A percentile compares a stretch with the other conserved stretches of the same genome.
These are phyloP conservation scores for Calyptommatus sinebrachiatus DNA, from an alignment of 2,113 vertebrate genomes.

Conservation along the genomic window DNA sequence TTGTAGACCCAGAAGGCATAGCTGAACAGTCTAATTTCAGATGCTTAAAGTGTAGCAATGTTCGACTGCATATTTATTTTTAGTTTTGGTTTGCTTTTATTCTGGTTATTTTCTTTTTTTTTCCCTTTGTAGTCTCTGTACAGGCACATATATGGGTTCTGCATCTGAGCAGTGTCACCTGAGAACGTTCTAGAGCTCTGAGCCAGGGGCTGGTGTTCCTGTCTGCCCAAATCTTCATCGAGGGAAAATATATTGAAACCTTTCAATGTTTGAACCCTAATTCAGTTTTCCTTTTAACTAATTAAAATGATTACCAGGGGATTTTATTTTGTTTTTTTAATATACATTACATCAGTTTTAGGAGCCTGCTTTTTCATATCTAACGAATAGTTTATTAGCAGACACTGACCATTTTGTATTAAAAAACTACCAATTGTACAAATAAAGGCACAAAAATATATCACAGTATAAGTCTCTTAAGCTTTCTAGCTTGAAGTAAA, in stretches of 20 bases:
- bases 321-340: not conserved
- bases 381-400: too few species aligned
- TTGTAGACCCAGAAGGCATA: not conserved
- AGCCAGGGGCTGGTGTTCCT: not conserved
- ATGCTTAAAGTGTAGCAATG: not conserved
- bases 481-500: too few species aligned
- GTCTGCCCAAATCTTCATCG: not conserved
- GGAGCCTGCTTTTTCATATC: too few species aligned
- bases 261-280: not conserved
- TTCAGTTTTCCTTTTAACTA: not conserved
- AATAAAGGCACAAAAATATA: too few species aligned
- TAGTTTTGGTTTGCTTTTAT: not conserved
- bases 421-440: too few species aligned
- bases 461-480: too few species aligned
- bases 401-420: too few species aligned
- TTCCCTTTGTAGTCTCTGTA: not conserved
- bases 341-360: not conserved
- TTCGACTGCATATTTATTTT: not conserved
- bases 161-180: not conserved
- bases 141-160: not conserved
- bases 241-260: not conserved
- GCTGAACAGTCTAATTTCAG: not conserved
- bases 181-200: constrained; percentile 5
- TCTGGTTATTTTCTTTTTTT: not conserved
- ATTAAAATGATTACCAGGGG: not conserved